Base-by-base conservation (phyloP, 2,797 vertebrate genomes). In the Aselliscus stoliczkanus region DNA sequence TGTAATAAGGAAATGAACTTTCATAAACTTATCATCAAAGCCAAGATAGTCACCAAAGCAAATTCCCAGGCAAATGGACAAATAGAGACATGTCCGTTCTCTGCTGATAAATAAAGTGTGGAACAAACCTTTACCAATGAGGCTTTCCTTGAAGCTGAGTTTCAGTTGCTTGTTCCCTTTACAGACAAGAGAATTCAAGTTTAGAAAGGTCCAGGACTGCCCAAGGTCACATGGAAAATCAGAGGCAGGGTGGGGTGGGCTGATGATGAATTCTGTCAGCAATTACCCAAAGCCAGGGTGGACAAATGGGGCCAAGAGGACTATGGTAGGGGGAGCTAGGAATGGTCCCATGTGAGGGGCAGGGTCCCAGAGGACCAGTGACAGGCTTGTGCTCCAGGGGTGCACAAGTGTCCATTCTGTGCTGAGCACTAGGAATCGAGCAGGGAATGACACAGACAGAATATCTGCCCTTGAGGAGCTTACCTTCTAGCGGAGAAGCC, bases 91-190 rank as follows among this genome's bases (percentile, higher is more conserved):
- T 2, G 21, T n/a, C 12, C 42, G 31, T 23, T 39, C 27, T 76
- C 67, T 52, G 52, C n/a, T 7, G 2, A 44, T 4, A 23, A 20
- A 37, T 6, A 27, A 17, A 4, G 15, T 2, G 9, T 0, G 20
- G 27, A 77, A 9, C 83, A 14, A 10, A 13, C 7, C 21, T 44
- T 21, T 2, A 5, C 44, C 21, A 5, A 39, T 0, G 20, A 75
- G 29, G 0, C 8, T 58, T 44, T 47, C 70, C 23, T 44, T 27
- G 9, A 86, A 47, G 75, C 75, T 39, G 13, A 39, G 5, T 5
- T n/a, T 50, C 7, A 4, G 37, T 23, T 18, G 23, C 5, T 13
- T 62, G 31, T 52, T 67, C 65, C 44, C n/a, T 70, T 23, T 20
- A 31, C 52, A 29, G 37, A 70, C 23, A 12, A 12, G 3, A 50